Conservation (phyloP, 1,140 invertebrate species). For the Hycleus cichorii region DNA sequence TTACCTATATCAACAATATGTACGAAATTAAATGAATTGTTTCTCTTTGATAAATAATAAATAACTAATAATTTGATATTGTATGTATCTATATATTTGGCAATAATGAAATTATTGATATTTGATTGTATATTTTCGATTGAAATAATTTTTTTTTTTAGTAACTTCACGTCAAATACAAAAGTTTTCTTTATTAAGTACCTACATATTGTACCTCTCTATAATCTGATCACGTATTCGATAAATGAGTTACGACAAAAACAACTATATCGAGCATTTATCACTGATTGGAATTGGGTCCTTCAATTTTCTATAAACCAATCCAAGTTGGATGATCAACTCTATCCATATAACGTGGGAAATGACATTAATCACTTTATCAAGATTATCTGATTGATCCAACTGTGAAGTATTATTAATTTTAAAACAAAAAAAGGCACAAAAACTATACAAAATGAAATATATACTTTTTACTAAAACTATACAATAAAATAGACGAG, state of each 20-base stretch:
- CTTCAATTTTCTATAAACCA: neutral
- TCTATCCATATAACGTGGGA: neutral
- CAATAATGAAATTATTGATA: too few relatives aligned
- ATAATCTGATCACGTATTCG: conserved; percentile 5
- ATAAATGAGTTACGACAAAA: conserved; percentile 11
- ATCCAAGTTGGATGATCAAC: neutral
- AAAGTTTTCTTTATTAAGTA: neutral
- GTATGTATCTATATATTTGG: too few relatives aligned
- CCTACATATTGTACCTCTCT: neutral
- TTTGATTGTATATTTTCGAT: too few relatives aligned
- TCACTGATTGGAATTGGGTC: conserved; percentile 6
- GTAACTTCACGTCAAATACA: neutral
- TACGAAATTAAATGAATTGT: too few relatives aligned
- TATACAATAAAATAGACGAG: too few relatives aligned
- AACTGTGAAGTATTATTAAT: too few relatives aligned
- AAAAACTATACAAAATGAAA: too few relatives aligned
- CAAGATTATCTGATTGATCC: neutral
- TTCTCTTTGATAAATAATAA: too few relatives aligned
- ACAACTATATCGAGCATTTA: conserved; percentile 5
- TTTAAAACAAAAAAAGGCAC: too few relatives aligned
- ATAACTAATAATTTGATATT: too few relatives aligned
- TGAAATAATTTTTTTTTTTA: neutral
- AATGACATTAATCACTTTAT: neutral
- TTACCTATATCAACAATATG: neutral
- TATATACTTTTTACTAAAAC: too few relatives aligned